Conservation (phyloP, 2,888 invertebrate species). For the Stenodema calcarata region DNA sequence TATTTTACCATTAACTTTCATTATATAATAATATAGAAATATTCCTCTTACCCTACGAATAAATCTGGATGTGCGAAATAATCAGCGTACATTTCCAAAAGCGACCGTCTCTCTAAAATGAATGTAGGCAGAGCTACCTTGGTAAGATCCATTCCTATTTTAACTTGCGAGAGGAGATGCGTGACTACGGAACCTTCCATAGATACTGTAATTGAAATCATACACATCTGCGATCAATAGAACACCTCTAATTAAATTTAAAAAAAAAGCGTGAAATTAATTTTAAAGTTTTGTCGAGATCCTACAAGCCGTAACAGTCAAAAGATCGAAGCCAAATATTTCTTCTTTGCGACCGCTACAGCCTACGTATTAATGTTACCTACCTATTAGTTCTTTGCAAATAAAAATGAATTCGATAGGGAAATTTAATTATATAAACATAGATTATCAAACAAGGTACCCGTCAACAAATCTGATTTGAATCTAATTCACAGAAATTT, state of each 20-base stretch:
- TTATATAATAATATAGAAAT: background rate
- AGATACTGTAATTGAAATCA: background rate
- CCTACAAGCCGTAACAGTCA: background rate
- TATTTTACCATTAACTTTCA: no score
- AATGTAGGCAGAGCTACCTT: slow-evolving; percentile 97
- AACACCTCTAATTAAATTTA: background rate
- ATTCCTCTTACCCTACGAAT: slow-evolving; percentile 70
- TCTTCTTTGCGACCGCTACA: no score
- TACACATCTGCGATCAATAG: background rate
- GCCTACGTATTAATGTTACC: no score
- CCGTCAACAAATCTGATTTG: no score
- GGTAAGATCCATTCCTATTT: slow-evolving; percentile 99
- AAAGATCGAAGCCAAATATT: no score
- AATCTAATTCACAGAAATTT: no score
- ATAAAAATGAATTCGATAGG: no score
- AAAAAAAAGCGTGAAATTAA: background rate
- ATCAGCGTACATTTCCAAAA: slow-evolving; percentile 99
- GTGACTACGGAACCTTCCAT: slow-evolving; percentile 94
- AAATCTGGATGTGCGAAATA: slow-evolving; percentile 99
- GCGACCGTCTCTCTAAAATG: slow-evolving; percentile 93
- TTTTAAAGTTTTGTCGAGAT: background rate
- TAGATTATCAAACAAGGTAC: no score
- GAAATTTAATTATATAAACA: no score
- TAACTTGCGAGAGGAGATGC: slow-evolving; percentile 95
- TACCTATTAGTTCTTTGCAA: no score